Evolutionary conservation across 2,888 invertebrate species (phyloP).

Genomic region (Tigriopus californicus): DNA sequence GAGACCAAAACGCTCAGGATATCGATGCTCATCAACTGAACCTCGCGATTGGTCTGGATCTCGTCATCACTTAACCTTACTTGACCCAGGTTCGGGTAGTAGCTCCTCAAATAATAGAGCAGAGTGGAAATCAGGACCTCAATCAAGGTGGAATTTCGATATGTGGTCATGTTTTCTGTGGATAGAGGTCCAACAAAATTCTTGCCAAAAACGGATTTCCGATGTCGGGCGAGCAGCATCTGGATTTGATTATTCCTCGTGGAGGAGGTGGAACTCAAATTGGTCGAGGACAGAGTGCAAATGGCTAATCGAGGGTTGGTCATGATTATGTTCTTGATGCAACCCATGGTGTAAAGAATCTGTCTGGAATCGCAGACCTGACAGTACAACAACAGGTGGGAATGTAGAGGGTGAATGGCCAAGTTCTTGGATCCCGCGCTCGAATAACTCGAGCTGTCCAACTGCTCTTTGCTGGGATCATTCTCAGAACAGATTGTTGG

Average conservation of each 20-base stretch:
- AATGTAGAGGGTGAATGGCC: constrained; percentile 51
- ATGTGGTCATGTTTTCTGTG: constrained; percentile 44
- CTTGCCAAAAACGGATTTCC: constrained; percentile 52
- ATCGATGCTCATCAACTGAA: constrained; percentile 54
- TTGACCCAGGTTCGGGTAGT: constrained; percentile 50
- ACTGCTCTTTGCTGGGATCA: too few species aligned
- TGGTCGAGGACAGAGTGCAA: constrained; percentile 53
- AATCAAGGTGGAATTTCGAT: constrained; percentile 56
- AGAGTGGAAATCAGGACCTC: constrained; percentile 52
- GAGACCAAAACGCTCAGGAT: constrained; percentile 47
- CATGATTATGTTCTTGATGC: constrained; percentile 47
- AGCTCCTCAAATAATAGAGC: constrained; percentile 59
- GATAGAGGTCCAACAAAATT: constrained; percentile 29
- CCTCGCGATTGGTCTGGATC: constrained; percentile 50
- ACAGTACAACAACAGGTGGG: constrained; percentile 61
- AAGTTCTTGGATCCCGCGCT: constrained; percentile 20
- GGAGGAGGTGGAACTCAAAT: constrained; percentile 31
- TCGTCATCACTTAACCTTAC: constrained; percentile 45
- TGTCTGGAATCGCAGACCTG: constrained; percentile 56
- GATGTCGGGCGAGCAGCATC: constrained; percentile 47
- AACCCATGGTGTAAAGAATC: constrained; percentile 50
- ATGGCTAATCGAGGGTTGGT: constrained; percentile 52
- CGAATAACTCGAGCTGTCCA: background rate
- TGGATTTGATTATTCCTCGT: constrained; percentile 31
- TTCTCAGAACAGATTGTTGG: background rate